phyloP scores from a whole-genome alignment of 35 echinoderm and acorn worm genomes.

The Diadema setosum region DNA sequence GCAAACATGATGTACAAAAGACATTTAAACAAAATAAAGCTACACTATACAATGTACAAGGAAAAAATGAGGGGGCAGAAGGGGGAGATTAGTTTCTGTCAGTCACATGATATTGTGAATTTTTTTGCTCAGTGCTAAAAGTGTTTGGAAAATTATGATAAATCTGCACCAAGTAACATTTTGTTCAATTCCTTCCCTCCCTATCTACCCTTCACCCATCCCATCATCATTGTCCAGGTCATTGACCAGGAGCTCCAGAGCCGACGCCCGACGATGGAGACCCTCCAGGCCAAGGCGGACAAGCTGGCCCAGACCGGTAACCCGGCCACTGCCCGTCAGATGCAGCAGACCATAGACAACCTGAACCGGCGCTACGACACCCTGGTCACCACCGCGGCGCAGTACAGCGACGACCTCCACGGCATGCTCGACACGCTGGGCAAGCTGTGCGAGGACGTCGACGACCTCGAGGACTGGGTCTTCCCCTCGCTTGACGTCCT shows the following conservation, averaged over 20 bases:
- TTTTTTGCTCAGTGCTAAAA: too few species aligned
- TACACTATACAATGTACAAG: too few species aligned
- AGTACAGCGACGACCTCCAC: conserved; percentile 65
- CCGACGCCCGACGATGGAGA: conserved; percentile 70
- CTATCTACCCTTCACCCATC: background rate
- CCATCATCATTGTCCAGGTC: conserved; percentile 23
- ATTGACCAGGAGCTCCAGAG: conserved; percentile 80
- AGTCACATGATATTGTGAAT: too few species aligned
- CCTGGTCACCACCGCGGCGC: background rate
- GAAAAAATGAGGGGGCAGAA: too few species aligned
- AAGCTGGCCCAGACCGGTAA: conserved; percentile 62
- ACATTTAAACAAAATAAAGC: too few species aligned
- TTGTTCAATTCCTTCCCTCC: too few species aligned
- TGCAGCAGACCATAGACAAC: conserved; percentile 43
- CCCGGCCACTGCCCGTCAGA: conserved; percentile 66
- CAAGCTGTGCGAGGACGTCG: conserved; percentile 85
- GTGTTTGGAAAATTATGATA: too few species aligned
- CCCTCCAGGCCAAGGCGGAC: conserved; percentile 38
- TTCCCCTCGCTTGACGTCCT: conserved; percentile 78
- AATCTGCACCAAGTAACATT: too few species aligned
- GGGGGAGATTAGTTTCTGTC: too few species aligned
- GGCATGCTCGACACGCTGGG: conserved; percentile 61
- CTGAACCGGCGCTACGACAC: conserved; percentile 71
- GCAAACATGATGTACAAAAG: too few species aligned
- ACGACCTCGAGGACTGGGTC: conserved; percentile 92